Evolutionary conservation across 1,140 invertebrate species (phyloP).

Genomic region (Pseudomyrmex dendroicus): DNA sequence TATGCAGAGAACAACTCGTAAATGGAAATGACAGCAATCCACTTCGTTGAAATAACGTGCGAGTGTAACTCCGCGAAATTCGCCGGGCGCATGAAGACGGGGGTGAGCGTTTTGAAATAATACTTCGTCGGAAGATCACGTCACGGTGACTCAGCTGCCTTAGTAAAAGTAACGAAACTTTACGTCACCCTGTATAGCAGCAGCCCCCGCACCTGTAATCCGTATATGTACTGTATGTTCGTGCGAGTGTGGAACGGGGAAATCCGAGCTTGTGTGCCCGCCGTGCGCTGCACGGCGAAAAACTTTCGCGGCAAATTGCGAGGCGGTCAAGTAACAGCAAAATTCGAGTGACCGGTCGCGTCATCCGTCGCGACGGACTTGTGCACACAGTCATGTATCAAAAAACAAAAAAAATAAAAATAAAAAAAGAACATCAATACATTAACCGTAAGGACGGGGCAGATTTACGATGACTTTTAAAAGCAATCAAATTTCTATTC

Average conservation of each 20-base stretch:
- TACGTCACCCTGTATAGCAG: conserved; percentile 22
- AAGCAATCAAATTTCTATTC: too few relatives aligned
- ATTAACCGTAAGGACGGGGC: too few relatives aligned
- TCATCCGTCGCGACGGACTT: neutral
- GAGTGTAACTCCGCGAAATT: conserved; percentile 23
- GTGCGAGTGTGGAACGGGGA: conserved; percentile 16
- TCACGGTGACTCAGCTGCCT: conserved; percentile 53
- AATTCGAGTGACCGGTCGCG: neutral
- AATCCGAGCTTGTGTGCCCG: conserved; percentile 31
- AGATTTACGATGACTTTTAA: too few relatives aligned
- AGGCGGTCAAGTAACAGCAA: conserved; percentile 11
- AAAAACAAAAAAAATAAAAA: neutral
- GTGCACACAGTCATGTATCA: neutral
- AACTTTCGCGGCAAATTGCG: conserved; percentile 41
- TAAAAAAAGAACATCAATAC: neutral
- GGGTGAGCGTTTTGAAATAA: conserved; percentile 45
- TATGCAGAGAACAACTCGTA: neutral
- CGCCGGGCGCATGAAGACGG: neutral
- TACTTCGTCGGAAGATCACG: conserved; percentile 28
- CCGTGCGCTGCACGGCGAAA: conserved; percentile 12
- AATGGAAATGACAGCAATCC: conserved; percentile 39
- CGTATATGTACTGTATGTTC: neutral
- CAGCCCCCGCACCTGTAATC: conserved; percentile 22
- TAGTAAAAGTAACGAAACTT: conserved; percentile 58
- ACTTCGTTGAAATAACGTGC: conserved; percentile 10